Evolutionary conservation across 2,888 invertebrate genomes (phyloP).

Genomic region (Athetis lepigone): DNA sequence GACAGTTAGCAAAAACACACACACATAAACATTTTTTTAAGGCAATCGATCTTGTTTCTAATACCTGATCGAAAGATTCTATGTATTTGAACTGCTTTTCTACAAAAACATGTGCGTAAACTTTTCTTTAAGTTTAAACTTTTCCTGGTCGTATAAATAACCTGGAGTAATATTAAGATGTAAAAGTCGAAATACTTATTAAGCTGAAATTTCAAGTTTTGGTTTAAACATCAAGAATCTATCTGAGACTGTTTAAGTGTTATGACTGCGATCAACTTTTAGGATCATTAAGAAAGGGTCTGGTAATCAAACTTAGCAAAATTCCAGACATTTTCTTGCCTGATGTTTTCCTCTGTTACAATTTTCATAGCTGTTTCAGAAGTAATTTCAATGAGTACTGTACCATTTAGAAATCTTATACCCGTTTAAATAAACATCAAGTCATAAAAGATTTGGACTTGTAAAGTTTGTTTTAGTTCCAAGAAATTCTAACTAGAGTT

Average conservation of each 20-base stretch:
- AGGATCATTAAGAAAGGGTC: slow-evolving; percentile 34
- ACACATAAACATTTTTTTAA: too few species aligned
- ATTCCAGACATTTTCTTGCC: slow-evolving; percentile 21
- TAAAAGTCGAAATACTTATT: slow-evolving; percentile 19
- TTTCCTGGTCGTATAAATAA: slow-evolving; percentile 5
- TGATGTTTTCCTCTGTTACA: slow-evolving; percentile 27
- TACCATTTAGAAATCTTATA: neutral
- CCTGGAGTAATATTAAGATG: neutral
- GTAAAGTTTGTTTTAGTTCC: too few species aligned
- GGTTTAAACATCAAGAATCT: slow-evolving; percentile 31
- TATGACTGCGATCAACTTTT: slow-evolving; percentile 46
- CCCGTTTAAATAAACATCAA: neutral
- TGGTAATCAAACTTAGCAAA: slow-evolving; percentile 21
- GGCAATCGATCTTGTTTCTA: too few species aligned
- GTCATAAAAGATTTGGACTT: neutral
- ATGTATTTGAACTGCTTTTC: too few species aligned
- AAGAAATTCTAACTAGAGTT: neutral
- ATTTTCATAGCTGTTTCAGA: slow-evolving; percentile 28
- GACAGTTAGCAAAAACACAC: too few species aligned
- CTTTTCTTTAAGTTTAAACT: neutral
- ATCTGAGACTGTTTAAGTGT: slow-evolving; percentile 29
- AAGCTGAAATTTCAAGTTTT: slow-evolving; percentile 29
- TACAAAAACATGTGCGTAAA: too few species aligned
- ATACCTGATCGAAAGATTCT: too few species aligned
- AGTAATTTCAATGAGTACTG: slow-evolving; percentile 28